These are phyloP conservation scores for Notoglanidium macrostoma DNA, from an alignment of 2,797 vertebrate species.

Conservation along the genomic window DNA sequence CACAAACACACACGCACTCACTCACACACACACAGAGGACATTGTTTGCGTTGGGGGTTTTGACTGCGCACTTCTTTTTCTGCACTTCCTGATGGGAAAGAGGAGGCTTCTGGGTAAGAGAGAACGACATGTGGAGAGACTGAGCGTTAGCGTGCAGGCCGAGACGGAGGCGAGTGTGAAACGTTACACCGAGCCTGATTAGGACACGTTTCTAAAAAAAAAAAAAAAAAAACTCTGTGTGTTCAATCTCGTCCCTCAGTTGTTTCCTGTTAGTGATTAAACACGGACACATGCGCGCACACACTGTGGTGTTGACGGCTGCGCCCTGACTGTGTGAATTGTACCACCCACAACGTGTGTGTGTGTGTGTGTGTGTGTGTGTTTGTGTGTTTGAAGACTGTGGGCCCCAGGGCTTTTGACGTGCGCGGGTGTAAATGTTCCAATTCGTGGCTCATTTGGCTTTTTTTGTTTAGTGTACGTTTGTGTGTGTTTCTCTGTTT, in stretches of 20 bases:
- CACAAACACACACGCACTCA: neutral
- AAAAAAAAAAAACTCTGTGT: neutral
- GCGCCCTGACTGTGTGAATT: constrained; percentile 38
- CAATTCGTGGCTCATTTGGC: neutral
- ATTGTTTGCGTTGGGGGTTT: neutral
- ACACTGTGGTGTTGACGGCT: constrained; percentile 7
- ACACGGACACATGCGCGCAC: constrained; percentile 18
- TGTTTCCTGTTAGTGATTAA: constrained; percentile 76
- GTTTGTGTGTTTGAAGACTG: neutral
- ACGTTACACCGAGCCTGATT: neutral
- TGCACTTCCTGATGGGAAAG: constrained; percentile 18
- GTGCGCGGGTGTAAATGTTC: neutral
- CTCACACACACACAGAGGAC: neutral
- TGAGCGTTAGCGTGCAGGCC: neutral
- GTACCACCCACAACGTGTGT: constrained; percentile 48
- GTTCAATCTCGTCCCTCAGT: constrained; percentile 69
- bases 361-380: neutral
- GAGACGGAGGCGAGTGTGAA: constrained; percentile 2
- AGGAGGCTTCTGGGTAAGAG: neutral
- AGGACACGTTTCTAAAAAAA: neutral
- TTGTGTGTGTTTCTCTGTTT: neutral
- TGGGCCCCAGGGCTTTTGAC: neutral
- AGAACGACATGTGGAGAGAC: neutral
- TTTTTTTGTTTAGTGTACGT: neutral
- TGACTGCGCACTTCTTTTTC: neutral